phyloP scores from a whole-genome alignment of 1,140 invertebrate genomes.

The Diabrotica undecimpunctata region DNA sequence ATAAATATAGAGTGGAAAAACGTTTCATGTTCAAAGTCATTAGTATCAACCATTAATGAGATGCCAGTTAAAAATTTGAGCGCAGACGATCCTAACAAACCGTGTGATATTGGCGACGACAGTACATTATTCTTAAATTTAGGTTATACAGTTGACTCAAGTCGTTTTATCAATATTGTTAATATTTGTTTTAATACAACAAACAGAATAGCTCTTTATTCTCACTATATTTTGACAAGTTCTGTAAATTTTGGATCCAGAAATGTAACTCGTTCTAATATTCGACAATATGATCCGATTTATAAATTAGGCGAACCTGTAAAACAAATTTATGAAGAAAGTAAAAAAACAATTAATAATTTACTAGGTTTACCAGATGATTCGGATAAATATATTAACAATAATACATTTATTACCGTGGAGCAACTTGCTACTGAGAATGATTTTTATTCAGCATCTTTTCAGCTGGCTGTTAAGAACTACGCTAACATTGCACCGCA shows the following conservation, averaged over 20 bases:
- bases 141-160: not conserved
- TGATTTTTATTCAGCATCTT: constrained; percentile 58
- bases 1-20: too few relatives aligned
- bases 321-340: not conserved
- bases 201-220: not conserved
- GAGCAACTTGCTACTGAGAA: constrained; percentile 65
- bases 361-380: constrained; percentile 38
- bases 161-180: not conserved
- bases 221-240: not conserved
- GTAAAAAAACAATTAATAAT: constrained; percentile 25
- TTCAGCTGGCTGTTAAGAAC: constrained; percentile 59
- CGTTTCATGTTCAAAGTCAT: not conserved
- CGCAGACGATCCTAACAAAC: not conserved
- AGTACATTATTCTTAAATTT: not conserved
- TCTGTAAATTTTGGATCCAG: not conserved
- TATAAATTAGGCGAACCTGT: not conserved
- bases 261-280: not conserved
- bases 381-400: constrained; percentile 35
- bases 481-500: constrained; percentile 54
- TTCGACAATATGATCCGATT: not conserved
- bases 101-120: not conserved
- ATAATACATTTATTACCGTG: constrained; percentile 49
- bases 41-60: not conserved
- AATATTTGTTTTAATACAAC: not conserved
- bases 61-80: not conserved